Percentiles rank a stretch among this genome's conserved stretches.
phyloP scores from a whole-genome alignment of 1,140 invertebrate species.

The Zaprionus lachaisei region DNA sequence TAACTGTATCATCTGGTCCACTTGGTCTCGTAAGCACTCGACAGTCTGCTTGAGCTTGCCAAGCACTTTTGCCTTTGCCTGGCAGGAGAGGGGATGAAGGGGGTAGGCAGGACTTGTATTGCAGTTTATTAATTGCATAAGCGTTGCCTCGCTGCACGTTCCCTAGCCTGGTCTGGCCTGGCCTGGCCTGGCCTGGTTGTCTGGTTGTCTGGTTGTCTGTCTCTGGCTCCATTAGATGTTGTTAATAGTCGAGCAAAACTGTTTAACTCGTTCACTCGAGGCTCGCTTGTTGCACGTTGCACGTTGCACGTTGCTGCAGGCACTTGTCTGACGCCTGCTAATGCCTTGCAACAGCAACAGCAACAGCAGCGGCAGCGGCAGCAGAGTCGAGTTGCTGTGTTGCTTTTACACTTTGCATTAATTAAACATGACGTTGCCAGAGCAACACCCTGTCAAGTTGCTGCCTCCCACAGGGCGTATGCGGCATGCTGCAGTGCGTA shows the following conservation, averaged over 20 bases:
- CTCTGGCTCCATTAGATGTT: constrained; percentile 76
- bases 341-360: not conserved
- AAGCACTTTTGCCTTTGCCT: not conserved
- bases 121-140: constrained; percentile 73
- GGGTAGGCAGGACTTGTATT: constrained; percentile 10
- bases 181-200: not conserved
- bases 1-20: constrained; percentile 26
- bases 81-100: not conserved
- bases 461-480: constrained; percentile 35
- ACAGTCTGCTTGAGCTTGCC: constrained; percentile 8
- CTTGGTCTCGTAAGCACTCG: constrained; percentile 2
- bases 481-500: constrained; percentile 58
- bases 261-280: constrained; percentile 61
- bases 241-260: constrained; percentile 73
- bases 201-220: not conserved
- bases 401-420: constrained; percentile 68
- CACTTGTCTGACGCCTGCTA: constrained; percentile 24
- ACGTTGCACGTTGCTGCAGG: constrained; percentile 18
- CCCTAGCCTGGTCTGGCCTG: not conserved
- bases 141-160: constrained; percentile 33
- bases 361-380: not conserved
- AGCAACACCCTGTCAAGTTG: constrained; percentile 78
- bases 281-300: constrained; percentile 43
- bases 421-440: constrained; percentile 82
- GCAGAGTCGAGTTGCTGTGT: constrained; percentile 19